Evolutionary conservation across 2,113 vertebrate genomes (phyloP), one percentile per base, ranked within the genome.

Genomic region (Nerophis ophidion): DNA sequence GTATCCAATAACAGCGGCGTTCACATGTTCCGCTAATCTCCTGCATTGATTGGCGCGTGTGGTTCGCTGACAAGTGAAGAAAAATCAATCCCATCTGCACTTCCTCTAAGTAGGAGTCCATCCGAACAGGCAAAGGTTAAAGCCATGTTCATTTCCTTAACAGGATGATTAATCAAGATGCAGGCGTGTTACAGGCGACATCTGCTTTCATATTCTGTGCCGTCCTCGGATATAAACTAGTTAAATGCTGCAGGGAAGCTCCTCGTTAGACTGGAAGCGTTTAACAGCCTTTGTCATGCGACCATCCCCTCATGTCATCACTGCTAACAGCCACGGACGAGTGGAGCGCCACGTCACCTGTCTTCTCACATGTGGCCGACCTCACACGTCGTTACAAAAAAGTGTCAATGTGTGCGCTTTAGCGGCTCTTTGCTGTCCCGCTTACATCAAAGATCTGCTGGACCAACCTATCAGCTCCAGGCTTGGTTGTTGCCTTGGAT

Each of bases 31-130:
- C 53, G 75, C 71, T 84, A 81, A 86, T 86, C 80, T 72, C 49
- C 58, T 36, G 48, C 74, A 81, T 73, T 85, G 80, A 86, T 68
- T 82, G 79, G 68, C 34, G 42, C 77, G 63, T 80, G 77, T 75
- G 77, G 76, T 70, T 84, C 84, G 84, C 81, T 86, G 63, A 58
- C 60, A 76, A 80, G 72, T 51, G 86, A 92, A 75, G 66, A 75
- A 75, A 91, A 93, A 91, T 92, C 91, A 86, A 90, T 92, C 75
- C 54, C 45, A 67, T 75, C 77, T 77, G 66, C 79, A 76, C 63
- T 72, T 77, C 72, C 84, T 81, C 76, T 85, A 83, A 88, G 77
- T 67, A 79, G 66, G 44, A 50, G 81, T 86, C 88, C 86, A 82
- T 83, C 79, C 68, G 48, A 76, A 85, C 79, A 75, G 84, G 76